phyloP scores from a whole-genome alignment of 2,113 vertebrate genomes.

The Catharus minimus region DNA sequence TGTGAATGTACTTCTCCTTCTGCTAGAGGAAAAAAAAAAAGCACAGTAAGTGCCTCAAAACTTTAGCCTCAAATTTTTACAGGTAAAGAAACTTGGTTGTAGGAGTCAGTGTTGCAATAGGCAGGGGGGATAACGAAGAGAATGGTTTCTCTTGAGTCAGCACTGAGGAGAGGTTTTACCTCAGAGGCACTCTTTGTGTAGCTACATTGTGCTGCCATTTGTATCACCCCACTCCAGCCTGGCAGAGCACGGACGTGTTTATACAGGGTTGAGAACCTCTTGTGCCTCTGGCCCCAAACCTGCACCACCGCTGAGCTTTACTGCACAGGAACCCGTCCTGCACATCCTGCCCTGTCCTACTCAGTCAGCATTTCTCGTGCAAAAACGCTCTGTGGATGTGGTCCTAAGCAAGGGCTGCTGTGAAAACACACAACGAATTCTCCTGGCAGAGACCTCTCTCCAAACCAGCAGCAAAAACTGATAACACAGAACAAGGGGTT shows the following conservation, averaged over 20 bases:
- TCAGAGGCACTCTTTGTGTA: background rate
- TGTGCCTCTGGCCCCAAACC: background rate
- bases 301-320: background rate
- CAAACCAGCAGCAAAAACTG: background rate
- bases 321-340: background rate
- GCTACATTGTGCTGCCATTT: background rate
- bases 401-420: background rate
- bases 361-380: background rate
- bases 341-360: background rate
- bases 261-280: background rate
- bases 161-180: background rate
- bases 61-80: background rate
- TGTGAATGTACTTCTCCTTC: background rate
- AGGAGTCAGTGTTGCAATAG: background rate
- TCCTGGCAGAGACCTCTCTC: background rate
- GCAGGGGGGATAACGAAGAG: background rate
- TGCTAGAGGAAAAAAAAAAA: background rate
- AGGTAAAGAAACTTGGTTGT: background rate
- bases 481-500: background rate
- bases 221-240: background rate
- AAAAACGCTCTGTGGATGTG: background rate
- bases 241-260: background rate
- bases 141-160: background rate
- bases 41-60: background rate
- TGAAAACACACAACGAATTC: background rate